Base-by-base conservation (phyloP, 1,140 invertebrate genomes). In the Gryllus bimaculatus region DNA sequence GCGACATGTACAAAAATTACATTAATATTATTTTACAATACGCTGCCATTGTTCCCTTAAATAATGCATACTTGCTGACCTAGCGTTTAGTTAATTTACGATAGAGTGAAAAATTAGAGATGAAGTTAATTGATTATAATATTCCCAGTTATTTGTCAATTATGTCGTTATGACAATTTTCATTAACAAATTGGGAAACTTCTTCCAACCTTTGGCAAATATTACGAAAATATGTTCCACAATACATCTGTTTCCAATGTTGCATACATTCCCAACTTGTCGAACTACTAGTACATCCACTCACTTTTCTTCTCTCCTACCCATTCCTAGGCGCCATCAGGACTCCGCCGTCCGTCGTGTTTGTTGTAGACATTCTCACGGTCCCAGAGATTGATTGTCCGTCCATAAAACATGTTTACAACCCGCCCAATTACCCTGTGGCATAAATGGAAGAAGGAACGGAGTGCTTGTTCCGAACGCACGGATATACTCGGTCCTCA, bases 361-460 rank as follows among this genome's bases (percentile, higher is more conserved):
- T 13, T 66, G 54, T 66, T 66, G 54, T 66, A 66, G 54, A 66
- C 54, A 66, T 66, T 66, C 54, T 66, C 54, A 66, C 54, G 54
- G 54, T 66, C 54, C 2, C 54, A 10, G 54, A 66, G 54, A 66
- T 66, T 66, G 54, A 66, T 66, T 66, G 54, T 66, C 54, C 18
- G 54, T 18, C 54, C 54, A 66, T 66, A 66, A 66, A 66, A 66
- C 54, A 66, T 66, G 54, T 66, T 66, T 66, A 66, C 54, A 66
- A 66, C 54, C 54, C 54, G 18, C 54, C 54, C 54, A 66, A 66
- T 66, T 66, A 66, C 54, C 18, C 10, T 18, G 54, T 66, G 54
- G 54, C 54, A 66, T 66, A 66, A 66, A 66, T 66, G 54, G 54
- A 18, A 66, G 54, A 18, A 13, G 10, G 54, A 18, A 66, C 10